phyloP scores from a whole-genome alignment of 1,140 invertebrate genomes.

The Saccostrea glomerata region DNA sequence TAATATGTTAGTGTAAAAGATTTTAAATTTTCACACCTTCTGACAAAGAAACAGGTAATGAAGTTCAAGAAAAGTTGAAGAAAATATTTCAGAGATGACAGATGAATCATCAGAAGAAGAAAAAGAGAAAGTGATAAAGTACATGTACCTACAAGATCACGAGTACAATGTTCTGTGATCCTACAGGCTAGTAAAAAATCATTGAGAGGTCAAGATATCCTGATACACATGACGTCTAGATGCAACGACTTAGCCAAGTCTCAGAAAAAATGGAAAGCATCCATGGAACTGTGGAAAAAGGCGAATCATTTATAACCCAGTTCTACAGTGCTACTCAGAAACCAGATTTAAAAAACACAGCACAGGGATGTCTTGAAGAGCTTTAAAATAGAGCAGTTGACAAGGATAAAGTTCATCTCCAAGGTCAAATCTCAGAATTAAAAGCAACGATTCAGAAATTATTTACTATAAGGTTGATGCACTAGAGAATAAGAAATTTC shows the following conservation, averaged over 20 bases:
- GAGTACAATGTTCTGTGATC: neutral
- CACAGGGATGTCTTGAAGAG: constrained; percentile 52
- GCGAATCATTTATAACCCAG: constrained; percentile 43
- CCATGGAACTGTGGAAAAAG: constrained; percentile 39
- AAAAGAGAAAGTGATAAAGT: neutral
- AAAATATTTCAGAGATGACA: neutral
- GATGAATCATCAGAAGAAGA: neutral
- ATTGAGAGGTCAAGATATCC: constrained; percentile 44
- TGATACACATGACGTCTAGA: constrained; percentile 44
- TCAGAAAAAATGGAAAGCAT: constrained; percentile 51
- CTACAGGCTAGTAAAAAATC: constrained; percentile 43
- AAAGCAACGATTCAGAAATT: constrained; percentile 23
- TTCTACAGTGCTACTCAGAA: constrained; percentile 53
- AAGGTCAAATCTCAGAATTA: neutral
- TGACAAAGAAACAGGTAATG: neutral
- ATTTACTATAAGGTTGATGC: neutral
- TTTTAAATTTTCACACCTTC: neutral
- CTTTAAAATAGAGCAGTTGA: constrained; percentile 42
- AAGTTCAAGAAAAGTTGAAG: neutral
- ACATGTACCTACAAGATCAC: neutral
- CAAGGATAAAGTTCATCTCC: neutral
- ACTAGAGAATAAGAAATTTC: neutral
- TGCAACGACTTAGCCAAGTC: neutral
- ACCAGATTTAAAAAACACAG: constrained; percentile 18
- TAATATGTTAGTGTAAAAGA: neutral